Percentiles rank a stretch among this genome's conserved stretches.
phyloP scores from a whole-genome alignment of 1,140 invertebrate genomes.

The Pseudomyrmex concolor region DNA sequence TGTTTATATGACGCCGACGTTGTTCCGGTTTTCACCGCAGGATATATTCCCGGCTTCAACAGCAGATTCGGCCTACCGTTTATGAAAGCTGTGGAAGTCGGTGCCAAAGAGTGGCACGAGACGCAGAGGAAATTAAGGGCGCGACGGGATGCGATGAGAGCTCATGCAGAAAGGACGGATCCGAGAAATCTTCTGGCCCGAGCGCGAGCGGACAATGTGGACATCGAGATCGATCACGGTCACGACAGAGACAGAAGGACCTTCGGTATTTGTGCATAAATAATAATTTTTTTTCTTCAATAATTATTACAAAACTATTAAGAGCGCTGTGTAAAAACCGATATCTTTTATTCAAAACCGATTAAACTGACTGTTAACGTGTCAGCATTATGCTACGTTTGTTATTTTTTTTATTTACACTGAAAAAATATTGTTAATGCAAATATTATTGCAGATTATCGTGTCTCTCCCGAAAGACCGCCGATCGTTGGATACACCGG shows the following conservation, averaged over 20 bases:
- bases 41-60: slow-evolving; percentile 87
- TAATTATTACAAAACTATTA: too few relatives aligned
- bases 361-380: not conserved
- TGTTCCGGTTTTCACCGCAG: slow-evolving; percentile 75
- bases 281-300: too few relatives aligned
- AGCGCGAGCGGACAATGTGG: slow-evolving; percentile 75
- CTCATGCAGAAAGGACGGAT: slow-evolving; percentile 83
- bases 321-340: too few relatives aligned
- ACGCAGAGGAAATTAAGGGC: slow-evolving; percentile 86
- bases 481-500: slow-evolving; percentile 91
- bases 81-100: slow-evolving; percentile 89
- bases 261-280: slow-evolving; percentile 73
- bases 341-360: too few relatives aligned
- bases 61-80: slow-evolving; percentile 89
- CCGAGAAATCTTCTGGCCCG: slow-evolving; percentile 78
- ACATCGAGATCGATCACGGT: slow-evolving; percentile 76
- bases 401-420: too few relatives aligned
- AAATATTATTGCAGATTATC: slow-evolving; percentile 85
- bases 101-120: slow-evolving; percentile 87
- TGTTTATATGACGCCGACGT: not conserved
- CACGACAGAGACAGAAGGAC: slow-evolving; percentile 67
- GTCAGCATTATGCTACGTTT: not conserved
- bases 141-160: slow-evolving; percentile 80
- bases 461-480: slow-evolving; percentile 89
- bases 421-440: too few relatives aligned